These are phyloP conservation scores for Alexandromys fortis DNA, from an alignment of 2,113 vertebrate species.

Conservation along the genomic window DNA sequence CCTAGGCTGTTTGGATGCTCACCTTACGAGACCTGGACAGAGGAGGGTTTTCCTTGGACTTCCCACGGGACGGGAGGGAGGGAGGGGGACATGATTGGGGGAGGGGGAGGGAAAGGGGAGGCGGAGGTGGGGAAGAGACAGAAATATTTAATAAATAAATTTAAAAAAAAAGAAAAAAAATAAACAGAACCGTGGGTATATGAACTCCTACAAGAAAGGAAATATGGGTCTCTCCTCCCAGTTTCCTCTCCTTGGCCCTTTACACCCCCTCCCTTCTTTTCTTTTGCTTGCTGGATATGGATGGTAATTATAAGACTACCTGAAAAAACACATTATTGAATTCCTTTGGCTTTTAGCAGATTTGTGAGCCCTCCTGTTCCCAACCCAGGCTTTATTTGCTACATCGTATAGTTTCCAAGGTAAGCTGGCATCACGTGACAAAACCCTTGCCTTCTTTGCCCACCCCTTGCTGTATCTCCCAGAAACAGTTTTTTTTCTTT, in stretches of 20 bases:
- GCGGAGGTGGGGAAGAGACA: no score
- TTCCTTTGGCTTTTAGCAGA: background rate
- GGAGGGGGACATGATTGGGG: no score
- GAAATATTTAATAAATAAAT: no score
- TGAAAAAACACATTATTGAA: background rate
- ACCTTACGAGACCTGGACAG: no score
- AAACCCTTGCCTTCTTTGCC: background rate
- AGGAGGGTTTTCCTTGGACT: no score
- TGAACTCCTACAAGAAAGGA: background rate
- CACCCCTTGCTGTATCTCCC: background rate
- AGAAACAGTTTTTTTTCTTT: conserved; percentile 15
- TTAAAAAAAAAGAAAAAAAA: no score
- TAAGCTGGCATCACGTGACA: background rate
- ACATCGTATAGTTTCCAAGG: background rate
- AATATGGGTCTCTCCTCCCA: background rate
- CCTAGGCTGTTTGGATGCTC: no score
- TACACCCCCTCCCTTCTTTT: rapidly evolving
- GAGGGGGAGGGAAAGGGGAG: no score
- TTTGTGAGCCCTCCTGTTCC: background rate
- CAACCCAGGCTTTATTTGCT: background rate
- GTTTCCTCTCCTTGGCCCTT: rapidly evolving
- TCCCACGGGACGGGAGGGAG: no score
- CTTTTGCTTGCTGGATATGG: background rate
- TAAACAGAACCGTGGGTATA: background rate
- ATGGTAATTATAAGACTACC: background rate